phyloP scores from a whole-genome alignment of 2,113 vertebrate genomes.

The Rhinichthys klamathensis region DNA sequence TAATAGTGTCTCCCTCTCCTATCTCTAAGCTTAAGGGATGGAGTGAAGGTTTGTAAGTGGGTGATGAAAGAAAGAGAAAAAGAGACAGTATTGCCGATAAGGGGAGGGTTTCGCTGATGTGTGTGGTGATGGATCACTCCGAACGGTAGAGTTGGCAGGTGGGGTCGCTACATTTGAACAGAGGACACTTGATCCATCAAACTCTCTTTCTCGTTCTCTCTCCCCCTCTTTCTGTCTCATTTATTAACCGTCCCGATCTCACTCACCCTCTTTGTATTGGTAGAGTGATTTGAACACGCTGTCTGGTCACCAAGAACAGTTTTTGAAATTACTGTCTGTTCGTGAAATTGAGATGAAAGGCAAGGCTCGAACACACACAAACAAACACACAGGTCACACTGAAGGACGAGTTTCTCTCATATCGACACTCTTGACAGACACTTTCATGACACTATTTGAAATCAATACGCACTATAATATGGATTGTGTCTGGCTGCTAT shows the following conservation, averaged over 20 bases:
- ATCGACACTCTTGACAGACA: slow-evolving; percentile 32
- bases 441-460: slow-evolving; percentile 17
- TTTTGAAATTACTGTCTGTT: slow-evolving; percentile 34
- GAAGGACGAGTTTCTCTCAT: slow-evolving; percentile 27
- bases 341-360: slow-evolving; percentile 14
- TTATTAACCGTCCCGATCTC: slow-evolving; percentile 7
- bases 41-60: slow-evolving; percentile 41
- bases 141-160: slow-evolving; percentile 35
- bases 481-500: background rate
- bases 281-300: slow-evolving; percentile 20
- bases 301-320: slow-evolving; percentile 34
- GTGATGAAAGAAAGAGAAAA: slow-evolving; percentile 43
- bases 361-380: background rate
- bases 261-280: slow-evolving; percentile 1
- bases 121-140: slow-evolving; percentile 41
- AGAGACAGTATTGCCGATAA: slow-evolving; percentile 39
- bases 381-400: slow-evolving; percentile 33
- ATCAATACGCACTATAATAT: slow-evolving; percentile 31
- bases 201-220: slow-evolving; percentile 19
- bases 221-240: slow-evolving; percentile 20
- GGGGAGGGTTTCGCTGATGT: slow-evolving; percentile 33
- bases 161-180: slow-evolving; percentile 41
- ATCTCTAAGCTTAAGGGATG: slow-evolving; percentile 29
- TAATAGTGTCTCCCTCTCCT: slow-evolving; percentile 42
- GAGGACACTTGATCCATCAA: slow-evolving; percentile 48